phyloP scores from a whole-genome alignment of 2,113 vertebrate species.

The Hipposideros armiger region DNA sequence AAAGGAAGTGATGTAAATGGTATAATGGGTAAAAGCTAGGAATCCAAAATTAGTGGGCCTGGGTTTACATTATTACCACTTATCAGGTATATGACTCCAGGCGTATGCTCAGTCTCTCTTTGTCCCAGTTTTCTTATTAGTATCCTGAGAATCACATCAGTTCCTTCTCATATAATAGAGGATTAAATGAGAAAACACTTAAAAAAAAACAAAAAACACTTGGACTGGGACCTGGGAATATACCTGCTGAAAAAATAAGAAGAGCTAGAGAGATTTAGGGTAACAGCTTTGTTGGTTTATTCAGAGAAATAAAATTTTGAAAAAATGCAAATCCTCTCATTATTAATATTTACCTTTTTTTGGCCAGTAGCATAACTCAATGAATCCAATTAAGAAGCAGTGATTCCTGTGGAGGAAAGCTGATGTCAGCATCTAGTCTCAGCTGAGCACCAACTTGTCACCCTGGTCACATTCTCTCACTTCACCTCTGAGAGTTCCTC shows the following conservation, averaged over 20 bases:
- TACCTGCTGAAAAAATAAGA: neutral
- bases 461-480: fast-evolving
- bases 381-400: fast-evolving
- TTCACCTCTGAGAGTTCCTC: neutral
- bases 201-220: neutral
- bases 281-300: neutral
- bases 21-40: neutral
- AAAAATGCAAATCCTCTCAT: neutral
- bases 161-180: neutral
- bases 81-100: neutral
- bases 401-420: fast-evolving
- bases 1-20: too few species aligned
- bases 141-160: neutral
- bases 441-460: fast-evolving
- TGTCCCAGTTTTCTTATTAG: neutral
- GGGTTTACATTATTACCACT: neutral
- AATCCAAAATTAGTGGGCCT: neutral
- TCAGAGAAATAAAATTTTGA: neutral
- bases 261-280: neutral
- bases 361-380: neutral
- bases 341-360: neutral
- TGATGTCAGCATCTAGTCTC: fast-evolving
- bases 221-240: neutral
- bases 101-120: neutral
- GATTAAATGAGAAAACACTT: neutral